Evolutionary conservation across 2,888 invertebrate species (phyloP), one percentile per base, ranked within the genome.

Genomic region (Xiphydria camelus): DNA sequence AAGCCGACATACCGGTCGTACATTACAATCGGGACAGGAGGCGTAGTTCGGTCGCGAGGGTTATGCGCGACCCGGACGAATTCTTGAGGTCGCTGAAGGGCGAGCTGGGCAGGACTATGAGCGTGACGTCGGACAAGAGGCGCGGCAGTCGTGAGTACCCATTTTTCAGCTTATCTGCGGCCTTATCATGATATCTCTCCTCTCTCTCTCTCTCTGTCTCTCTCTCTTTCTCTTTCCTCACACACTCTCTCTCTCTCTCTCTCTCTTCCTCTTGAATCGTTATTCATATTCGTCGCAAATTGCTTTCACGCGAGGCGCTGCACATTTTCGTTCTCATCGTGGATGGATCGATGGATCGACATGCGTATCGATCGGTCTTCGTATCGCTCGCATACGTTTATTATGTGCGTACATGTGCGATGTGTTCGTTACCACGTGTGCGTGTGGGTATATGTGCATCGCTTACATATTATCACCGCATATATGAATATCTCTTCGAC

Each of bases 81-180:
- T 89, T 91, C 62, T 76, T 91, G 53, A 87, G 88, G 61, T 88
- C 86, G 19, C 77, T 91, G 59, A 87, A 88, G 69, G 90, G 89
- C 38, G 90, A 91, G 71, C 80, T 91, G 32, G 89, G 88, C 41
- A 82, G 91, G 46, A 89, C 90, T 41, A 87, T 90, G 82, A 91
- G 91, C 67, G 80, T 91, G 58, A 84, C 87, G 39, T 82, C 83
- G 43, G 77, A 77, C 35, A 76, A 77, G 51, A 68, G 74, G 47
- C 73, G 76, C 62, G 85, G 87, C 62, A 82, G 88, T 80, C 86
- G 88, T 88, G 81, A 87, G 88, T 87, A 71, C 47, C 45, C 12
- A 29, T 26, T 14, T 10, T 26, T 26, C 14, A 26, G 2, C 5
- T 26, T 5, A 26, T 26, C 14, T 26, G 10, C 47, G 39, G 21